Conservation (phyloP, 1,140 invertebrate genomes). For the Drosophila nikananu region DNA sequence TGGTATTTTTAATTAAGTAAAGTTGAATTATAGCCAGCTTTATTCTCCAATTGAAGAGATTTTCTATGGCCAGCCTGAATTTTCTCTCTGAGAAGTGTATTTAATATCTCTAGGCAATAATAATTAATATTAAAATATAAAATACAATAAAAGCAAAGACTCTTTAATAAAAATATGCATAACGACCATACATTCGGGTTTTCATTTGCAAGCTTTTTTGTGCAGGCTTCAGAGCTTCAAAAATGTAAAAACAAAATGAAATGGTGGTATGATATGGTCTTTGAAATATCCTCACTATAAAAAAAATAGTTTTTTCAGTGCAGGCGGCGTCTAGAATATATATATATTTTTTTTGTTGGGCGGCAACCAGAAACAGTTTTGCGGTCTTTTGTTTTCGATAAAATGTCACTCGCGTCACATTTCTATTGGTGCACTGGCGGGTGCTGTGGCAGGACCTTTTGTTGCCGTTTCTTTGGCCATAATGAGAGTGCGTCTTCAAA, state of each 20-base stretch:
- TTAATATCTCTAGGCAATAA: neutral
- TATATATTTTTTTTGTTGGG: neutral
- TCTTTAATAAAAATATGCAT: too few relatives aligned
- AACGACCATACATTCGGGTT: too few relatives aligned
- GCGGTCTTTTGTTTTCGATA: slow-evolving; percentile 45
- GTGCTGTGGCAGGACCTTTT: slow-evolving; percentile 46
- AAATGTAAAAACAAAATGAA: neutral
- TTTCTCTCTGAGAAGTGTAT: neutral
- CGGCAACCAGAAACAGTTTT: slow-evolving; percentile 34
- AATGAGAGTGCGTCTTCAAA: slow-evolving; percentile 53
- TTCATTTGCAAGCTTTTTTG: too few relatives aligned
- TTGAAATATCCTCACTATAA: too few relatives aligned
- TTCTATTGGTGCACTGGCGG: slow-evolving; percentile 35
- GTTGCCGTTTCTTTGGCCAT: slow-evolving; percentile 54
- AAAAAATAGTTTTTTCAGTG: neutral
- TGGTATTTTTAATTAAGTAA: neutral
- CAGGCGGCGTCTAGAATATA: neutral
- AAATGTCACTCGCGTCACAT: slow-evolving; percentile 47
- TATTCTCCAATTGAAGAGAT: neutral
- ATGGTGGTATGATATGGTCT: too few relatives aligned
- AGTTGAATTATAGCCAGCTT: neutral
- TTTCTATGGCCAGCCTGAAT: fast-evolving
- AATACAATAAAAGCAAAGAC: too few relatives aligned
- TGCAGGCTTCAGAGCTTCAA: too few relatives aligned
- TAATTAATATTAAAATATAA: neutral